Conservation (phyloP, 2,113 vertebrate genomes). For the Morone saxatilis region DNA sequence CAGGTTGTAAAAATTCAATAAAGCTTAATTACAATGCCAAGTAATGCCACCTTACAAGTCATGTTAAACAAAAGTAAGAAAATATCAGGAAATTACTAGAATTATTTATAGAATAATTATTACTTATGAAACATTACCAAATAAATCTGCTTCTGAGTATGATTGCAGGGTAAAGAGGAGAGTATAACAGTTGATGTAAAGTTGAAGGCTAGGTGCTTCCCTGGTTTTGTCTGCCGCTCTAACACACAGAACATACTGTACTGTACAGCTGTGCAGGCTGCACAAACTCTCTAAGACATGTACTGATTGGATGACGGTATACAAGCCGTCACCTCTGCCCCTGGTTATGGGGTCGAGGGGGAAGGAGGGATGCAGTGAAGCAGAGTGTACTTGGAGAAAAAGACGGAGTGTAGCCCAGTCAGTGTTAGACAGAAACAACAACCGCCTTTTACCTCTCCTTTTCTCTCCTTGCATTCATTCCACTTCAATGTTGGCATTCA, state of each 20-base stretch:
- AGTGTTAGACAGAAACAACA: not conserved
- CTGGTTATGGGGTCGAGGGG: constrained; percentile 9
- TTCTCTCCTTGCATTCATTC: not conserved
- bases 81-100: too few species aligned
- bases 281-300: not conserved
- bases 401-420: not conserved
- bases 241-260: not conserved
- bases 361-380: not conserved
- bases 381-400: not conserved
- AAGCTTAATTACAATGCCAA: not conserved
- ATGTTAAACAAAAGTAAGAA: not conserved
- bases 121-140: not conserved
- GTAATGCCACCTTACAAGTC: not conserved
- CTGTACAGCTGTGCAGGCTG: not conserved
- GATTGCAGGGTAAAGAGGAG: not conserved
- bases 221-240: not conserved
- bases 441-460: not conserved
- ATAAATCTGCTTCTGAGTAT: not conserved
- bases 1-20: not conserved
- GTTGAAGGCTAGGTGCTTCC: not conserved
- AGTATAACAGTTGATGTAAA: not conserved
- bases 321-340: constrained; percentile 15
- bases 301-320: constrained; percentile 24
- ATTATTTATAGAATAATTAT: too few species aligned
- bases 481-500: not conserved